These are phyloP conservation scores for Seriola dumerili DNA, from an alignment of 2,113 vertebrate species.

Conservation along the genomic window DNA sequence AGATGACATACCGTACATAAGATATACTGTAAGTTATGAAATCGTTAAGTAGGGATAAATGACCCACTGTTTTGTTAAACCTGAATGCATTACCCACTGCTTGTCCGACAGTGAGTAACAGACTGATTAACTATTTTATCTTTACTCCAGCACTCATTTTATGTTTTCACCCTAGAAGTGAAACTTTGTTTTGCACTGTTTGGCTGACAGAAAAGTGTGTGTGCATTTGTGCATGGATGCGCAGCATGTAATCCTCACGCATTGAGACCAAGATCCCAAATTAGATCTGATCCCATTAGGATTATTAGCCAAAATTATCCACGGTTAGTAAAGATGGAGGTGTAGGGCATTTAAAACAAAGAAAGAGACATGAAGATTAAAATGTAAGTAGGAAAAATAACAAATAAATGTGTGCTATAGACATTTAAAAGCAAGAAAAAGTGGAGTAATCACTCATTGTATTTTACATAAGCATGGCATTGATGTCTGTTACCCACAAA, in stretches of 20 bases:
- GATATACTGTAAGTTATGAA: not conserved
- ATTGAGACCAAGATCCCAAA: constrained; percentile 69
- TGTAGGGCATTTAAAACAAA: constrained; percentile 28
- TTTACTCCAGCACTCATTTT: constrained; percentile 23
- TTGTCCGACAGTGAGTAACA: not conserved
- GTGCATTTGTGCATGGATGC: constrained; percentile 14
- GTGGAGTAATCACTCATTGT: not conserved
- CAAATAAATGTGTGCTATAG: not conserved
- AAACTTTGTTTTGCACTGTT: constrained; percentile 1
- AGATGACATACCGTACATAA: not conserved
- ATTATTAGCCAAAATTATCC: constrained; percentile 64
- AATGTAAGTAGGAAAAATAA: not conserved
- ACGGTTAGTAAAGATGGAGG: constrained; percentile 35
- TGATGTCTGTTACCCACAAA: not conserved
- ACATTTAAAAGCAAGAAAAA: not conserved
- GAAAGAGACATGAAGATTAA: constrained; percentile 1
- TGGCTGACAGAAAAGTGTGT: not conserved
- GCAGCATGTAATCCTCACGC: constrained; percentile 66
- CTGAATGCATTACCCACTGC: not conserved
- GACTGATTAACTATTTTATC: constrained; percentile 1
- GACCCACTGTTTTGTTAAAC: not conserved
- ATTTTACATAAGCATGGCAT: not conserved
- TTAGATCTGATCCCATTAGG: constrained; percentile 82
- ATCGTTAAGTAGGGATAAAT: not conserved
- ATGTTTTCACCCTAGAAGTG: not conserved